A percentile compares a stretch with the other conserved stretches of the same genome.
phyloP scores from a whole-genome alignment of 2,113 vertebrate species.

The Mustela lutreola region DNA sequence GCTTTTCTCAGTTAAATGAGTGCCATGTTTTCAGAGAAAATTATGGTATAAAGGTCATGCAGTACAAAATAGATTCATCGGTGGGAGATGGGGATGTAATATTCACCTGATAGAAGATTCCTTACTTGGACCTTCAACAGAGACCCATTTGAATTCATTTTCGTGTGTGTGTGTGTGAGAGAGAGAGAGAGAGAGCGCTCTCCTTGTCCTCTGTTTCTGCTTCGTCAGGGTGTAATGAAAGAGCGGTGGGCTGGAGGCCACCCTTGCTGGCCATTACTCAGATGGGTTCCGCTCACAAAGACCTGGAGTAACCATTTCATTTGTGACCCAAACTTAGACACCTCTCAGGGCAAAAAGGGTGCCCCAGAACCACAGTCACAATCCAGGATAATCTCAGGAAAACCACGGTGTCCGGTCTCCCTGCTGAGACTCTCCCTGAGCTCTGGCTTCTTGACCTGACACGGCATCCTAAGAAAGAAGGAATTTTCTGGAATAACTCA shows the following conservation, averaged over 20 bases:
- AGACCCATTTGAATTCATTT: slow-evolving; percentile 21
- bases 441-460: background rate
- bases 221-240: background rate
- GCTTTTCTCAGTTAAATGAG: background rate
- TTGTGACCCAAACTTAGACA: background rate
- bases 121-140: background rate
- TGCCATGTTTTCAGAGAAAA: background rate
- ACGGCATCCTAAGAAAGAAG: background rate
- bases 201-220: background rate
- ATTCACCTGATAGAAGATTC: background rate
- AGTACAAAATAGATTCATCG: background rate
- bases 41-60: background rate
- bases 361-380: background rate
- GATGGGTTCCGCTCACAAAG: background rate
- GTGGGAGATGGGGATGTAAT: background rate
- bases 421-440: background rate
- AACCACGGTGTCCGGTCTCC: background rate
- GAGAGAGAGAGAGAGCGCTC: no score
- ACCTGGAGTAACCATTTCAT: background rate
- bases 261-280: background rate
- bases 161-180: no score
- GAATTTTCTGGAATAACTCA: slow-evolving; percentile 46
- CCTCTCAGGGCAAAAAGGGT: background rate
- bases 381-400: background rate
- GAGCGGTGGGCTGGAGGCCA: background rate